A percentile compares a stretch with the other conserved stretches of the same genome.
Evolutionary conservation across 2,888 invertebrate genomes (phyloP).

Genomic region (Epirrita christyi): DNA sequence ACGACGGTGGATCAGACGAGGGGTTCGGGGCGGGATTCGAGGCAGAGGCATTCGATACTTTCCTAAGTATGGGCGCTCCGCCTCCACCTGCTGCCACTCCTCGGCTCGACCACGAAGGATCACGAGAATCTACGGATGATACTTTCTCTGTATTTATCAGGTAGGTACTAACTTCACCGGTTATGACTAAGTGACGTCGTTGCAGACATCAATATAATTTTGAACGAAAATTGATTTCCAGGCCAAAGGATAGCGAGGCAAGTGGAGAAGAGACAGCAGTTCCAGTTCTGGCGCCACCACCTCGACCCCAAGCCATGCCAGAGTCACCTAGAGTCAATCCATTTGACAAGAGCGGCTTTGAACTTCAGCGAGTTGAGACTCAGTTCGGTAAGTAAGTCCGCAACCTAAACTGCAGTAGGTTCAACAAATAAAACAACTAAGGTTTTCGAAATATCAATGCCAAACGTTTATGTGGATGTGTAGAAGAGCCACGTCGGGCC

Average conservation of each 20-base stretch:
- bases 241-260: conserved; percentile 80
- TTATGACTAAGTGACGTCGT: too few relatives aligned
- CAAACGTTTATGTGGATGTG: conserved; percentile 12
- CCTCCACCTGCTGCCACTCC: conserved; percentile 88
- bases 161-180: conserved; percentile 58
- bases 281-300: conserved; percentile 89
- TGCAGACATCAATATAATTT: too few relatives aligned
- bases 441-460: background rate
- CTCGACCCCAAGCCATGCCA: conserved; percentile 81
- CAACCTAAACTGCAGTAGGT: too few relatives aligned
- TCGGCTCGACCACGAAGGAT: conserved; percentile 85
- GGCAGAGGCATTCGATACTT: conserved; percentile 91
- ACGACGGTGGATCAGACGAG: conserved; percentile 69
- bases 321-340: conserved; percentile 90
- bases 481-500: conserved; percentile 47
- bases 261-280: conserved; percentile 67
- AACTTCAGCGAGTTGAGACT: conserved; percentile 55
- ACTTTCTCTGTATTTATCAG: conserved; percentile 93
- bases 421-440: too few relatives aligned
- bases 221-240: conserved; percentile 41
- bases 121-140: conserved; percentile 91
- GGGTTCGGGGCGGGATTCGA: conserved; percentile 88
- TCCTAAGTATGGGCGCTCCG: conserved; percentile 92
- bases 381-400: conserved; percentile 46
- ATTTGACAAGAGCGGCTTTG: conserved; percentile 87